These are phyloP conservation scores for Semibalanus balanoides DNA, from an alignment of 1,140 invertebrate genomes.

Conservation along the genomic window DNA sequence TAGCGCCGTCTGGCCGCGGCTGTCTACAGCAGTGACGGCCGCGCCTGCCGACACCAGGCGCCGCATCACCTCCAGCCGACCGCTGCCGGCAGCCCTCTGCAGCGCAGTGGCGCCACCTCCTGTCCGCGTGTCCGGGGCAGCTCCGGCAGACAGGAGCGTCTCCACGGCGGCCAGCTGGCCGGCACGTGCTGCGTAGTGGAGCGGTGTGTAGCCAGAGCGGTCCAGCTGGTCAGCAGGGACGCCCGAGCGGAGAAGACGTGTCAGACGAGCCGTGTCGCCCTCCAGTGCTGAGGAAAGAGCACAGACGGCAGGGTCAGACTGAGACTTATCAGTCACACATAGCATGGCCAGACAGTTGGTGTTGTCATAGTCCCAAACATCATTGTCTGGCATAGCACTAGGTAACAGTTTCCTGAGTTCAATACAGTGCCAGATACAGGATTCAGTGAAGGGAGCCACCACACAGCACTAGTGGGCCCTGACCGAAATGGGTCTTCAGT, in stretches of 20 bases:
- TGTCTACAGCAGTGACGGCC: neutral
- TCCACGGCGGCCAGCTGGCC: neutral
- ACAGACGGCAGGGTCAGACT: neutral
- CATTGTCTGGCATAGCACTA: neutral
- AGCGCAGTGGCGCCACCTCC: neutral
- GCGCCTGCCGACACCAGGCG: neutral
- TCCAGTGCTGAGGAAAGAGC: neutral
- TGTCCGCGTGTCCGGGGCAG: neutral
- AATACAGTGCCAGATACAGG: no score
- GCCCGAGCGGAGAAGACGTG: neutral
- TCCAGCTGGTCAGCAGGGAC: neutral
- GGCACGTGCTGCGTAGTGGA: neutral
- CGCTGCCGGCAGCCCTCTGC: neutral
- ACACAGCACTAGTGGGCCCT: no score
- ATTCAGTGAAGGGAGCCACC: no score
- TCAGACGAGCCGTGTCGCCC: neutral
- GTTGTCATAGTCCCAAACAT: no score
- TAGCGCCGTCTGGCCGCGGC: neutral
- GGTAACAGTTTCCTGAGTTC: neutral
- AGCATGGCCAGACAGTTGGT: no score
- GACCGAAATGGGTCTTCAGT: no score
- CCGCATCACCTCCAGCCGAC: neutral
- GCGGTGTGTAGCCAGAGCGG: neutral
- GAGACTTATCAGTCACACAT: no score
- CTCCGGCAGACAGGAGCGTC: neutral